A percentile compares a stretch with the other conserved stretches of the same genome.
These are phyloP conservation scores for cattle (Bos taurus) DNA, from an alignment of 2,113 vertebrate species.

Conservation along the genomic window ARS-UCD2.0 NC_037339.1:9684001-9684500, in stretches of 20 bases:
- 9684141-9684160: neutral
- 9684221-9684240: neutral
- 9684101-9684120: fast-evolving
- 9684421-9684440: neutral
- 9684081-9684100: neutral
- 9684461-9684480: neutral
- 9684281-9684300: neutral
- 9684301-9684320: neutral
- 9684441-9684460: neutral
- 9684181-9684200: neutral
- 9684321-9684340: neutral
- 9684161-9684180: neutral
- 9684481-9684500: neutral
- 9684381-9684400: neutral
- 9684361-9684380: neutral
- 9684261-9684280: neutral
- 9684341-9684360: neutral
- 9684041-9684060: neutral
- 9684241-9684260: neutral
- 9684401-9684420: neutral
- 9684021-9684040: neutral
- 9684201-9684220: neutral
- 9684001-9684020: neutral
- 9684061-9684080: neutral
- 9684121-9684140: neutral